Percentiles rank a stretch among this genome's conserved stretches.
Conservation (phyloP, 2,797 vertebrate genomes). For the Lagocephalus sceleratus region DNA sequence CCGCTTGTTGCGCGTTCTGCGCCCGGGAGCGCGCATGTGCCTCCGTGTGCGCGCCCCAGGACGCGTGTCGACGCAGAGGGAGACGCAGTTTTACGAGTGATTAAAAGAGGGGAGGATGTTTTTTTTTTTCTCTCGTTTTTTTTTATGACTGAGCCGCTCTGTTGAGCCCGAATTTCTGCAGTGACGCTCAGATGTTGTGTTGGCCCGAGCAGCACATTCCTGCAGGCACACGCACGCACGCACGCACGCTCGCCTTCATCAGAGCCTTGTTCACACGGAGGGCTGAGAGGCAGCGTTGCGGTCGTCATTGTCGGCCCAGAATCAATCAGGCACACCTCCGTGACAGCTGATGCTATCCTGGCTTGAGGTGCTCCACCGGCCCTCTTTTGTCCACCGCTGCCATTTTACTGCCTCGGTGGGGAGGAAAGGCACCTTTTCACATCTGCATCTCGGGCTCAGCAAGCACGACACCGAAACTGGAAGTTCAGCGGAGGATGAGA, state of each 20-base stretch:
- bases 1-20: slow-evolving; percentile 75
- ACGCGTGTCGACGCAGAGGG: slow-evolving; percentile 4
- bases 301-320: too few species aligned
- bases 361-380: slow-evolving; percentile 1
- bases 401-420: slow-evolving; percentile 7
- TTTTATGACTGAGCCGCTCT: neutral
- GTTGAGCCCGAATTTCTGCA: neutral
- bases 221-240: neutral
- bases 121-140: neutral
- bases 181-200: neutral
- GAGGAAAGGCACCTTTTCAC: slow-evolving; percentile 8
- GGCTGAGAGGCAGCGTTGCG: neutral
- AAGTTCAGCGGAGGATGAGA: neutral
- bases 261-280: neutral
- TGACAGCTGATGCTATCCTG: slow-evolving; percentile 25
- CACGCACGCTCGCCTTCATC: neutral
- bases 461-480: neutral
- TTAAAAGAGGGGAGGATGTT: neutral
- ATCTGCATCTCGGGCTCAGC: neutral
- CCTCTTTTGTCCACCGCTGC: slow-evolving; percentile 2
- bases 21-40: slow-evolving; percentile 63
- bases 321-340: slow-evolving; percentile 10
- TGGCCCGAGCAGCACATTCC: neutral
- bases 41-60: slow-evolving; percentile 13
- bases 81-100: neutral